These are phyloP conservation scores for Grallaria varia DNA, from an alignment of 2,113 vertebrate species.

Conservation along the genomic window DNA sequence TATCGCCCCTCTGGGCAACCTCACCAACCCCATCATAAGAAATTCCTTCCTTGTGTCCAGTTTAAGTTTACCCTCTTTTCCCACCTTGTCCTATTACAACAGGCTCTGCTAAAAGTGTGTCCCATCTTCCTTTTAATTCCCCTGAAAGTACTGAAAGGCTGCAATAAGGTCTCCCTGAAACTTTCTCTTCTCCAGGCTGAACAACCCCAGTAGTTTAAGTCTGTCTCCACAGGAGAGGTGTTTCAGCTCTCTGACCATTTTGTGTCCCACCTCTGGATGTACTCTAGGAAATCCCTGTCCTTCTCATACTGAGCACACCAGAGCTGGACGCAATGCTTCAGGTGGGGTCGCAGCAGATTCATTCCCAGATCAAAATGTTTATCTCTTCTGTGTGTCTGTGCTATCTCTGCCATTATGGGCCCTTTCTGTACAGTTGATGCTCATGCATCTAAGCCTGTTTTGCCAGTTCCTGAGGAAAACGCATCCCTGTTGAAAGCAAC, in stretches of 20 bases:
- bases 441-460: not conserved
- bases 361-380: not conserved
- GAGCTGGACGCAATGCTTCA: not conserved
- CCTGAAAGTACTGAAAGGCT: accelerated
- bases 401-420: not conserved
- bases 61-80: not conserved
- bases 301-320: not conserved
- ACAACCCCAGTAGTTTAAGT: not conserved
- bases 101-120: not conserved
- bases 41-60: not conserved
- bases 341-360: not conserved
- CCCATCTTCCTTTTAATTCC: not conserved
- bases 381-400: not conserved
- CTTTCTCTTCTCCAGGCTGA: not conserved
- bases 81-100: not conserved
- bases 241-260: not conserved
- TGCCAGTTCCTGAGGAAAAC: not conserved
- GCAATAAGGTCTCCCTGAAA: accelerated
- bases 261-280: not conserved
- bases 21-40: not conserved
- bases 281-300: not conserved
- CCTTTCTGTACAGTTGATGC: not conserved
- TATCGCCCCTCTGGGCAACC: not conserved
- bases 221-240: not conserved
- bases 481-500: not conserved